Conservation (phyloP, 2,113 vertebrate species). For the Poeciliopsis retropinna region DNA sequence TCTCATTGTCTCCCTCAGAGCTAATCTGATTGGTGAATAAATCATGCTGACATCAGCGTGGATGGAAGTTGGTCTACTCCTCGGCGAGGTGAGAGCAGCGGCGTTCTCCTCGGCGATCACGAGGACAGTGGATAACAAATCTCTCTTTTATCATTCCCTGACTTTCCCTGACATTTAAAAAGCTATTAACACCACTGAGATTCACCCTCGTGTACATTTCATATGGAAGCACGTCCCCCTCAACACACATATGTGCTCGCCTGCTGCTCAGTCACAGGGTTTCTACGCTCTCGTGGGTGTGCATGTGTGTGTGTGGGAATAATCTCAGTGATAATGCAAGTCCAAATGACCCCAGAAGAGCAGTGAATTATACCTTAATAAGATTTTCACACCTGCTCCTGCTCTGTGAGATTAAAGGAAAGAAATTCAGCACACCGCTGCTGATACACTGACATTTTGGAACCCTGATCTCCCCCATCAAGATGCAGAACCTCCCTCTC, state of each 20-base stretch:
- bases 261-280: constrained; percentile 48
- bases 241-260: constrained; percentile 29
- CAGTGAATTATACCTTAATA: constrained; percentile 77
- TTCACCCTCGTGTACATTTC: constrained; percentile 78
- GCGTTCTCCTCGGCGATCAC: constrained; percentile 68
- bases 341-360: constrained; percentile 69
- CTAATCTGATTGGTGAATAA: constrained; percentile 80
- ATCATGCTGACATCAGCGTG: constrained; percentile 79
- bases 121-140: constrained; percentile 83
- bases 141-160: constrained; percentile 84
- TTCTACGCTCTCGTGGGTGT: constrained; percentile 17
- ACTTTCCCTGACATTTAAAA: constrained; percentile 88
- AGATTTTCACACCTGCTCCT: constrained; percentile 67
- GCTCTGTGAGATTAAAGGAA: constrained; percentile 52
- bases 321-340: constrained; percentile 70
- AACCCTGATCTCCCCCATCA: constrained; percentile 53
- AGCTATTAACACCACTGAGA: constrained; percentile 82
- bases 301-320: constrained; percentile 31
- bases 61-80: constrained; percentile 67
- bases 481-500: constrained; percentile 29
- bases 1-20: constrained; percentile 56
- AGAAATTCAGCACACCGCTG: constrained; percentile 34
- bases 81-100: constrained; percentile 52
- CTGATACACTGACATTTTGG: constrained; percentile 50
- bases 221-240: constrained; percentile 58